Evolutionary conservation across 2,888 invertebrate genomes (phyloP).

Genomic region (Drosophila neotestacea): DNA sequence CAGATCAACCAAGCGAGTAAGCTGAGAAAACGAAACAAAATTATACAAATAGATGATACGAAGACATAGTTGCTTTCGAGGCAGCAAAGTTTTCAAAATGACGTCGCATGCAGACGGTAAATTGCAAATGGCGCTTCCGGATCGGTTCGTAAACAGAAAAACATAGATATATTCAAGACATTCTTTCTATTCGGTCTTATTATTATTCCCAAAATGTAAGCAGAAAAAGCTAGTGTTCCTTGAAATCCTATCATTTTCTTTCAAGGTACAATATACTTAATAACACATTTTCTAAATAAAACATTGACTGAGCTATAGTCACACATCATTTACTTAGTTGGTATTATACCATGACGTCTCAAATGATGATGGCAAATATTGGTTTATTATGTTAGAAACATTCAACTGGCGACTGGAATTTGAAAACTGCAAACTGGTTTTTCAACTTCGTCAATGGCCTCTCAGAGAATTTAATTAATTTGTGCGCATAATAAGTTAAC

Average conservation of each 20-base stretch:
- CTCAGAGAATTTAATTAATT: conserved; percentile 63
- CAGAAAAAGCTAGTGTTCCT: conserved; percentile 13
- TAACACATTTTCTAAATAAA: neutral
- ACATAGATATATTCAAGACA: neutral
- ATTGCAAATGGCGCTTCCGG: conserved; percentile 71
- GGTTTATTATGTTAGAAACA: conserved; percentile 54
- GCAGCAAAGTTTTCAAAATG: conserved; percentile 55
- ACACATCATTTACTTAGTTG: conserved; percentile 13
- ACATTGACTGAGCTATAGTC: neutral
- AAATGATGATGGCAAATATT: conserved; percentile 52
- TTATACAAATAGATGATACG: conserved; percentile 17
- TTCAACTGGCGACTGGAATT: conserved; percentile 45
- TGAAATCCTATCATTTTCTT: neutral
- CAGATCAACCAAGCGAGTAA: conserved; percentile 44
- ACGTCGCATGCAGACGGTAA: conserved; percentile 53
- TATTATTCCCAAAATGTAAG: conserved; percentile 7
- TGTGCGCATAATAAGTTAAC: conserved; percentile 55
- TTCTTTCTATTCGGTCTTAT: conserved; percentile 4
- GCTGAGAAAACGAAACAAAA: conserved; percentile 24
- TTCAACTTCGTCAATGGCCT: conserved; percentile 47
- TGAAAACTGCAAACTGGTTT: conserved; percentile 62
- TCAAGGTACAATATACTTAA: neutral
- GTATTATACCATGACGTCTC: conserved; percentile 11
- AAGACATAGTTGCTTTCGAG: conserved; percentile 29
- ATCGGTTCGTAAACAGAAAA: conserved; percentile 8